These are phyloP conservation scores for Chrysomela aeneicollis DNA, from an alignment of 2,888 invertebrate genomes.

Conservation along the genomic window DNA sequence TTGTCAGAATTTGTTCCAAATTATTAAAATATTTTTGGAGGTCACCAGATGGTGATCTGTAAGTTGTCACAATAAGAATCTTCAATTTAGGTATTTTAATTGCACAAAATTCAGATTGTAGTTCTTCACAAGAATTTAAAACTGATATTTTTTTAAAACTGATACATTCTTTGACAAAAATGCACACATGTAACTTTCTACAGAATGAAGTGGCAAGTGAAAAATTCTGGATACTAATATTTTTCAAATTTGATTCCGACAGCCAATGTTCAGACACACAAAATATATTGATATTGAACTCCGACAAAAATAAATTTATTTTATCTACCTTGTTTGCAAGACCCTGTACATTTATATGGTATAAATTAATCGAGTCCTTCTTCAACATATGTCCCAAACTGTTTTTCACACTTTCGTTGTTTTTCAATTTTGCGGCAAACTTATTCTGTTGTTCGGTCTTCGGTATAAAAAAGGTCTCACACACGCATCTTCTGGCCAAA, in stretches of 20 bases:
- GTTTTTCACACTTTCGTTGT: background rate
- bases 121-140: slow-evolving; percentile 16
- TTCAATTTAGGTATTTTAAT: slow-evolving; percentile 14
- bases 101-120: slow-evolving; percentile 21
- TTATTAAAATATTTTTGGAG: slow-evolving; percentile 7
- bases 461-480: slow-evolving; percentile 15
- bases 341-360: slow-evolving; percentile 21
- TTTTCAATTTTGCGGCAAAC: background rate
- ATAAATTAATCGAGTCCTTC: slow-evolving; percentile 11
- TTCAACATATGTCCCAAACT: slow-evolving; percentile 11
- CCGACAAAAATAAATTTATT: slow-evolving; percentile 11
- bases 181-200: slow-evolving; percentile 11
- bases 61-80: slow-evolving; percentile 14
- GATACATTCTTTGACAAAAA: slow-evolving; percentile 17
- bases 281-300: slow-evolving; percentile 11
- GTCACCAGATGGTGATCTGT: slow-evolving; percentile 9
- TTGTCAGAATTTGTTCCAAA: slow-evolving; percentile 14
- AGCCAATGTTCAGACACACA: background rate
- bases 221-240: background rate
- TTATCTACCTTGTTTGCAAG: slow-evolving; percentile 12
- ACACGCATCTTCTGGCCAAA: slow-evolving; percentile 9
- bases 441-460: slow-evolving; percentile 11
- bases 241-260: background rate
- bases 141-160: slow-evolving; percentile 11
- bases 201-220: slow-evolving; percentile 7